Evolutionary conservation across 1,140 invertebrate species (phyloP).

Genomic region (Aphis craccivora): DNA sequence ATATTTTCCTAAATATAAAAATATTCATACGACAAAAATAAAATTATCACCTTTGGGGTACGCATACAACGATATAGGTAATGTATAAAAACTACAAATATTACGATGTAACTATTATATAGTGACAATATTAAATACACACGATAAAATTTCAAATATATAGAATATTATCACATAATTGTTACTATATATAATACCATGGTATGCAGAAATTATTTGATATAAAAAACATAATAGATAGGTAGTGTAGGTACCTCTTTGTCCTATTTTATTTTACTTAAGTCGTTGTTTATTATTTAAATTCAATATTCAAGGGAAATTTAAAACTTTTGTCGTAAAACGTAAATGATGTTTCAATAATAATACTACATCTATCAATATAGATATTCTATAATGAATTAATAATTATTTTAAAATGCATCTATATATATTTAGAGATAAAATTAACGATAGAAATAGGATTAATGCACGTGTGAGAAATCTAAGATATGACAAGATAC

Average conservation of each 20-base stretch:
- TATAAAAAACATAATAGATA: not conserved
- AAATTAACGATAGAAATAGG: not conserved
- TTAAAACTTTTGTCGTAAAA: not conserved
- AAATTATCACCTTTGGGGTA: not conserved
- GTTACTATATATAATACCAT: not conserved
- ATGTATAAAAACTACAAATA: not conserved
- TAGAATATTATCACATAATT: not conserved
- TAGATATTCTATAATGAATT: not conserved
- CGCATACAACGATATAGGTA: not conserved
- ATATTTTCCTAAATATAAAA: constrained; percentile 20
- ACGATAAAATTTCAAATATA: not conserved
- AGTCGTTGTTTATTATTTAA: no score
- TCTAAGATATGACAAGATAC: not conserved
- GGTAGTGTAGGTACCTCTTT: no score
- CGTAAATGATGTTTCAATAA: not conserved
- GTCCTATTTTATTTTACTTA: no score
- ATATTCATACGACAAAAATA: not conserved
- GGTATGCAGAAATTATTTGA: not conserved
- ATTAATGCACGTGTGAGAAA: not conserved
- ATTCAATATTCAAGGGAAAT: no score
- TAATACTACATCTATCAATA: not conserved
- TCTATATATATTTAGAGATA: not conserved
- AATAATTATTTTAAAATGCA: not conserved
- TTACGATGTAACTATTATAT: not conserved
- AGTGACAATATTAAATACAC: not conserved